These are phyloP conservation scores for Spea hammondii DNA, from an alignment of 2,797 vertebrate genomes.

Conservation along the genomic window DNA sequence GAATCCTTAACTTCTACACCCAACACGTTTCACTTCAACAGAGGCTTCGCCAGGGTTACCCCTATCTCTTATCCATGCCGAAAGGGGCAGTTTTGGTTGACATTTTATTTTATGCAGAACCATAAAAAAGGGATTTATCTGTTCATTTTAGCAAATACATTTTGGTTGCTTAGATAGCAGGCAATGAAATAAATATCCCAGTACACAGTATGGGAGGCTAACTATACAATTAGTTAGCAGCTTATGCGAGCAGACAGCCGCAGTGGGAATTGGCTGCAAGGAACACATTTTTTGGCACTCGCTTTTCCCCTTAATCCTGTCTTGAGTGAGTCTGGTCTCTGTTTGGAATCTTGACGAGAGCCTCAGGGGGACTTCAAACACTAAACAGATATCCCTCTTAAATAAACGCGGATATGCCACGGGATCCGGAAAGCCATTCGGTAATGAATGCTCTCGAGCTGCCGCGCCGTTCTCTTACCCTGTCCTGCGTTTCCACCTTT, in stretches of 20 bases:
- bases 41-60: too few relatives aligned
- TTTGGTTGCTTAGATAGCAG: too few relatives aligned
- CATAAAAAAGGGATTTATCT: too few relatives aligned
- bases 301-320: not conserved
- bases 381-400: conserved; percentile 17
- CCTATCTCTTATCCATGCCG: too few relatives aligned
- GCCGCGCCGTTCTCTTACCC: conserved; percentile 16
- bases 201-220: not conserved
- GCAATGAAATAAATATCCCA: not conserved
- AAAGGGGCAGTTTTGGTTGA: too few relatives aligned
- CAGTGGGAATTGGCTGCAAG: not conserved
- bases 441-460: not conserved
- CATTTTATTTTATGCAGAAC: too few relatives aligned
- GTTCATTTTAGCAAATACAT: too few relatives aligned
- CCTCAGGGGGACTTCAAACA: conserved; percentile 1
- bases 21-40: too few relatives aligned
- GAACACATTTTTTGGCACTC: not conserved
- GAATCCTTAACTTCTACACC: too few relatives aligned
- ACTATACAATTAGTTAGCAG: not conserved
- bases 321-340: conserved; percentile 2
- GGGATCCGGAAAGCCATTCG: not conserved
- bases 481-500: conserved; percentile 72
- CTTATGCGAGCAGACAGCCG: not conserved
- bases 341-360: conserved; percentile 23
- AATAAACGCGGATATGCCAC: not conserved